Conservation (phyloP, 1,140 invertebrate genomes). For the Octopus bimaculoides region DNA sequence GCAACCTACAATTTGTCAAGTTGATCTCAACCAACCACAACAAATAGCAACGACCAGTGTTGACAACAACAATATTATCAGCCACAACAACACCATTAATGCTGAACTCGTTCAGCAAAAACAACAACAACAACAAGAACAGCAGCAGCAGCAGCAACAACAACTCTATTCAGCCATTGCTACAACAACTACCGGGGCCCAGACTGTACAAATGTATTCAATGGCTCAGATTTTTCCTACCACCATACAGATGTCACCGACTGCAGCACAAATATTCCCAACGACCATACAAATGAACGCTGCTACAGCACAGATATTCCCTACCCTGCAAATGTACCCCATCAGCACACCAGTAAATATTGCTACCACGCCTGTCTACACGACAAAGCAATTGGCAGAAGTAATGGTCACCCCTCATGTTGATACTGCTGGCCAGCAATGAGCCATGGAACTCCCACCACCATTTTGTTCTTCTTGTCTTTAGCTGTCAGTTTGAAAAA, state of each 20-base stretch:
- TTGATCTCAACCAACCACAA: no score
- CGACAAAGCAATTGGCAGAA: background rate
- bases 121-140: background rate
- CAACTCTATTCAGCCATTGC: background rate
- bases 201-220: background rate
- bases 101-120: background rate
- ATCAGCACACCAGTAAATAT: background rate
- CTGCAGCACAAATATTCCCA: background rate
- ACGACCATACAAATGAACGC: constrained; percentile 2
- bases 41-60: background rate
- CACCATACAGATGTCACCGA: background rate
- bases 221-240: background rate
- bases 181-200: background rate
- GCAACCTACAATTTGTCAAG: no score
- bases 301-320: background rate
- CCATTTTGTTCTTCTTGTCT: no score
- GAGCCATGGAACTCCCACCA: no score
- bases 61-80: background rate
- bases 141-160: background rate
- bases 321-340: background rate
- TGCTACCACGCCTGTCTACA: background rate
- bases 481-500: no score
- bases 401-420: no score
- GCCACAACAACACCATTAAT: background rate
- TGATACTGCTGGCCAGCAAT: no score